Conservation (phyloP, 1,140 invertebrate genomes). For the Palaemon carinicauda region DNA sequence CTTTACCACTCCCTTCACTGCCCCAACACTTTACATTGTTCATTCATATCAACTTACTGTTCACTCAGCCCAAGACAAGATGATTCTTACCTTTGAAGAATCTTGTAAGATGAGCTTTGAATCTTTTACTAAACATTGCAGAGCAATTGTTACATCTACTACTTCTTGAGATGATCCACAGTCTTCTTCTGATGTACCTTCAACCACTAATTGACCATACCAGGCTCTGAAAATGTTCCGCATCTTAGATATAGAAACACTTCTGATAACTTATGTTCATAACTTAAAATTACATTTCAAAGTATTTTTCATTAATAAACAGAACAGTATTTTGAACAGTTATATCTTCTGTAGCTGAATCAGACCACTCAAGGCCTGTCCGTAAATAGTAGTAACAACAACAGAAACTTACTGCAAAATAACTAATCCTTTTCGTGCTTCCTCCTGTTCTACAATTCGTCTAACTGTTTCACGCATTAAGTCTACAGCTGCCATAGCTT, state of each 20-base stretch:
- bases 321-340: neutral
- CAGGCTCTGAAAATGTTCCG: constrained; percentile 11
- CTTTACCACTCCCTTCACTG: too few species aligned
- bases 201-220: constrained; percentile 68
- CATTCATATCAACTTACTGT: too few species aligned
- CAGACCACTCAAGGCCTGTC: too few species aligned
- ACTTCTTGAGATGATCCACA: constrained; percentile 69
- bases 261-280: neutral
- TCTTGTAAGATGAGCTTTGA: constrained; percentile 86
- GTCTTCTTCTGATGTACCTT: constrained; percentile 57
- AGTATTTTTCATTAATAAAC: neutral
- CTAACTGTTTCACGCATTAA: constrained; percentile 78
- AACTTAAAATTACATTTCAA: too few species aligned
- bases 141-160: constrained; percentile 90
- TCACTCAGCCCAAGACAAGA: neutral
- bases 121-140: constrained; percentile 93
- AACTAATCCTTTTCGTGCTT: constrained; percentile 80
- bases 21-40: too few species aligned
- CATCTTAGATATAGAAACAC: neutral
- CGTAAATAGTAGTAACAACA: neutral
- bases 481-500: constrained; percentile 84
- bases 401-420: constrained; percentile 78
- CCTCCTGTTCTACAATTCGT: constrained; percentile 73
- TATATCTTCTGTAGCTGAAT: too few species aligned
- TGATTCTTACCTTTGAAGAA: constrained; percentile 65